Conservation (phyloP, 2,113 vertebrate species). For the Perca fluviatilis region DNA sequence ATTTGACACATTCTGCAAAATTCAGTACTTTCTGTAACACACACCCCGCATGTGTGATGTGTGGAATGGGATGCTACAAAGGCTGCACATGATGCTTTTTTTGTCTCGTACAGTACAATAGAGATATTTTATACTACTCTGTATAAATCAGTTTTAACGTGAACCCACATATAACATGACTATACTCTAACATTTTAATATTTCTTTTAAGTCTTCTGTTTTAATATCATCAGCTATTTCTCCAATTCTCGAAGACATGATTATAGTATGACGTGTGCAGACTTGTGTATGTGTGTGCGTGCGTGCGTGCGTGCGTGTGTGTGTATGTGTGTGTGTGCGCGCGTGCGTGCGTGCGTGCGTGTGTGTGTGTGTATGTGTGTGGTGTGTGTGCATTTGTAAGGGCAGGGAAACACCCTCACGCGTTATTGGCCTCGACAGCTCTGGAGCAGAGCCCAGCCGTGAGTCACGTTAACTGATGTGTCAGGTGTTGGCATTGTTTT, state of each 20-base stretch:
- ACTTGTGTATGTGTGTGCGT: neutral
- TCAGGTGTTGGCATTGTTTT: slow-evolving; percentile 60
- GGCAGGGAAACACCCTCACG: slow-evolving; percentile 1
- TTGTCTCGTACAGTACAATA: no score
- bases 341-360: neutral
- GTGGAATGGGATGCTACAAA: no score
- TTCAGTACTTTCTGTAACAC: neutral
- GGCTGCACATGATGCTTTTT: no score
- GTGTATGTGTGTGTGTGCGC: neutral
- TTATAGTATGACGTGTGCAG: no score
- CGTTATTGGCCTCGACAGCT: slow-evolving; percentile 53
- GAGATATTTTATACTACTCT: no score
- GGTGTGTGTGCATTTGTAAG: neutral
- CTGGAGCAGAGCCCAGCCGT: slow-evolving; percentile 53
- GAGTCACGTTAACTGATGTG: slow-evolving; percentile 54
- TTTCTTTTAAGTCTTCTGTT: neutral
- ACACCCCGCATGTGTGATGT: no score
- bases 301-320: neutral
- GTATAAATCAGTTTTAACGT: neutral
- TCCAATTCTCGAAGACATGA: neutral
- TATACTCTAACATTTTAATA: neutral
- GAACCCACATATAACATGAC: neutral
- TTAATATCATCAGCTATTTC: neutral
- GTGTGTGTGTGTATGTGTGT: neutral
- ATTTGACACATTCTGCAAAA: slow-evolving; percentile 7